A percentile compares a stretch with the other conserved stretches of the same genome.
Evolutionary conservation across 2,113 vertebrate species (phyloP).

Genomic region (Caracal caracal): DNA sequence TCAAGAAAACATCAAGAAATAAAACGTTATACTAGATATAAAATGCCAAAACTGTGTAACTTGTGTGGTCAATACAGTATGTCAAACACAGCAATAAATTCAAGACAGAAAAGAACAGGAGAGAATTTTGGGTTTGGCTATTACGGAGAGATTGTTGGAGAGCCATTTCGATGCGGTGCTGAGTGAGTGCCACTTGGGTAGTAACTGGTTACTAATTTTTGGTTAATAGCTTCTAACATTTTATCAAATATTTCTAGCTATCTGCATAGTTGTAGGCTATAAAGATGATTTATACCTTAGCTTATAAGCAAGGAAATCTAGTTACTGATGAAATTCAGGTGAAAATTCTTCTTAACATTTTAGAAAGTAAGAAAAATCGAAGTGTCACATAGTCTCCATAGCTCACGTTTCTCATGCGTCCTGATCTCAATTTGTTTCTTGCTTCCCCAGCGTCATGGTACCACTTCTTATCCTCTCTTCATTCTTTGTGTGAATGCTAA

Average conservation of each 20-base stretch:
- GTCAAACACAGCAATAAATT: not conserved
- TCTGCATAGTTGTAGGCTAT: not conserved
- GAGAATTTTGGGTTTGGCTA: not conserved
- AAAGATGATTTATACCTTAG: not conserved
- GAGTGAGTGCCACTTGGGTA: not conserved
- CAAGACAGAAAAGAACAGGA: not conserved
- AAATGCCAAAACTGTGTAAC: slow-evolving; percentile 23
- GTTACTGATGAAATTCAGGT: not conserved
- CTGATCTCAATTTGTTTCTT: not conserved
- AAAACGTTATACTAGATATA: slow-evolving; percentile 10
- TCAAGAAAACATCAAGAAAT: slow-evolving; percentile 44
- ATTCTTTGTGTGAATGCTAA: not conserved
- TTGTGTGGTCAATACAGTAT: not conserved
- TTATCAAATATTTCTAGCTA: not conserved
- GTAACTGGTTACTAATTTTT: not conserved
- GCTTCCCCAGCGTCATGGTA: not conserved
- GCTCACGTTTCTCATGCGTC: not conserved
- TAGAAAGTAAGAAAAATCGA: slow-evolving; percentile 2
- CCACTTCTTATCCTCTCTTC: not conserved
- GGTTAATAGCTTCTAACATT: not conserved
- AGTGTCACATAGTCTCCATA: not conserved
- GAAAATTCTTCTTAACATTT: not conserved
- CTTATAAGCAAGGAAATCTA: not conserved
- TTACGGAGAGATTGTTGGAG: not conserved
- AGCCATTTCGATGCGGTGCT: not conserved